Conservation (phyloP, 2,888 invertebrate species). For the Pterostichus niger region DNA sequence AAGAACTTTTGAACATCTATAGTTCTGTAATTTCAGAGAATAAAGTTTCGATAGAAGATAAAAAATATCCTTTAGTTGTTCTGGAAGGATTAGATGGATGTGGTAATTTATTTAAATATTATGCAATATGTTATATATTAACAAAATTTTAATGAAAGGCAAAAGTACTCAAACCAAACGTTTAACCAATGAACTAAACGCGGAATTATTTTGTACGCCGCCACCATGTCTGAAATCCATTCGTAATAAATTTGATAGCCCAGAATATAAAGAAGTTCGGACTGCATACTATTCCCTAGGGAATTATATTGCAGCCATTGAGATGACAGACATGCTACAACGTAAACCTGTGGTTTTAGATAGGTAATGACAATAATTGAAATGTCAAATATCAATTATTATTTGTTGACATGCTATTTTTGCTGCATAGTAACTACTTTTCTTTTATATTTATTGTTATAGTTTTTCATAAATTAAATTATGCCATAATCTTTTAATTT, state of each 20-base stretch:
- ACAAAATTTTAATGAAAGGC: conserved; percentile 71
- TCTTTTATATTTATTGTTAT: background rate
- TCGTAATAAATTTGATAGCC: conserved; percentile 74
- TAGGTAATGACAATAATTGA: conserved; percentile 71
- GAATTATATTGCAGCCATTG: conserved; percentile 77
- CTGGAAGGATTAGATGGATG: conserved; percentile 78
- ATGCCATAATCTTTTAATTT: background rate
- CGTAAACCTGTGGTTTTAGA: conserved; percentile 76
- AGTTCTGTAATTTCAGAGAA: conserved; percentile 68
- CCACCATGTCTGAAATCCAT: conserved; percentile 74
- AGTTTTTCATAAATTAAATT: background rate
- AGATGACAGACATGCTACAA: conserved; percentile 72
- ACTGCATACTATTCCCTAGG: conserved; percentile 77
- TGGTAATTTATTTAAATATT: conserved; percentile 72
- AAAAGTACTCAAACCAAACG: conserved; percentile 75
- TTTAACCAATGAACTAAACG: conserved; percentile 73
- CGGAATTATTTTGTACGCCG: conserved; percentile 74
- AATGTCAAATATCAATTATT: background rate
- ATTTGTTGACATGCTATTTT: background rate
- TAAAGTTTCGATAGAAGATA: conserved; percentile 61
- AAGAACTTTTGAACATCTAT: conserved; percentile 72
- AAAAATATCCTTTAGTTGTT: conserved; percentile 75
- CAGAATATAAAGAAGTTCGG: conserved; percentile 71
- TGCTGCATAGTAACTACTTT: background rate
- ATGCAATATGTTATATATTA: background rate